phyloP scores from a whole-genome alignment of 2,888 invertebrate genomes.

The Lycaena phlaeas region DNA sequence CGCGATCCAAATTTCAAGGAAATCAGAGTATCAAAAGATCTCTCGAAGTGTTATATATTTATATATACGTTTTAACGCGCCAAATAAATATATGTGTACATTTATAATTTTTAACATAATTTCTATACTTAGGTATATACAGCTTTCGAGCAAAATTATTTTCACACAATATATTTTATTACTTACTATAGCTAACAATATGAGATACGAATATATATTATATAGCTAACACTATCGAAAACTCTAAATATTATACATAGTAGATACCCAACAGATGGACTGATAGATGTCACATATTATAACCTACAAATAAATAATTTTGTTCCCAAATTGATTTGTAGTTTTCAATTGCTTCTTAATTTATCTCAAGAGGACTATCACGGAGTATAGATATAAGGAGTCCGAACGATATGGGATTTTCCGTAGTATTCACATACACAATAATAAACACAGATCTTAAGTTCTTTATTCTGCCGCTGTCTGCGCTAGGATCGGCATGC shows the following conservation, averaged over 20 bases:
- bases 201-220: slow-evolving; percentile 51
- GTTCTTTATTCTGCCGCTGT: no score
- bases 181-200: slow-evolving; percentile 59
- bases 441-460: no score
- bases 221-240: slow-evolving; percentile 50
- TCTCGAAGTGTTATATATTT: neutral
- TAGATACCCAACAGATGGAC: slow-evolving; percentile 27
- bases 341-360: no score
- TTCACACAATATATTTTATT: slow-evolving; percentile 25
- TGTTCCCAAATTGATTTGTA: slow-evolving; percentile 5
- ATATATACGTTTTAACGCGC: slow-evolving; percentile 2
- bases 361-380: no score
- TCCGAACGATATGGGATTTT: no score
- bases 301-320: no score
- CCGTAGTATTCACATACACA: no score
- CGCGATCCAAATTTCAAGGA: no score
- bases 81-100: slow-evolving; percentile 10
- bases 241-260: slow-evolving; percentile 44
- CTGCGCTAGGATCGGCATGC: no score
- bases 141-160: slow-evolving; percentile 21
- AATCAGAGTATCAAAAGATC: no score
- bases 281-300: slow-evolving; percentile 21
- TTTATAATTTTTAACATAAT: slow-evolving; percentile 14
- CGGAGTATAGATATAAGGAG: no score
- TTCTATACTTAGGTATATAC: slow-evolving; percentile 20